Conservation (phyloP, 2,113 vertebrate genomes). For the Poecilia latipinna region DNA sequence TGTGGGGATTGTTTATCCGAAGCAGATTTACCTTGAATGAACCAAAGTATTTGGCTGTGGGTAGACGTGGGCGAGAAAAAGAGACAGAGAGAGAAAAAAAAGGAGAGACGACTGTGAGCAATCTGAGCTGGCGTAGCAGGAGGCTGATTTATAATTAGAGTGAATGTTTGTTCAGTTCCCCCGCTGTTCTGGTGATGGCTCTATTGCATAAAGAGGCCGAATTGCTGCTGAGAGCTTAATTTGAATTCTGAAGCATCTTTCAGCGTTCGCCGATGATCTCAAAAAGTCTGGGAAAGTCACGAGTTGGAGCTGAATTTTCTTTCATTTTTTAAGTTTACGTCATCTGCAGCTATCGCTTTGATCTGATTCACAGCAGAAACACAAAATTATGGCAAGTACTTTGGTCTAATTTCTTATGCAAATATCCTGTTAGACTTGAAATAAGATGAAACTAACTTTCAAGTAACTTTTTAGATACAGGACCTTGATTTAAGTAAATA, state of each 20-base stretch:
- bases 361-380: not conserved
- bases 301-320: constrained; percentile 10
- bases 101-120: constrained; percentile 39
- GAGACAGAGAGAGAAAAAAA: constrained; percentile 13
- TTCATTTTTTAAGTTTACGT: constrained; percentile 12
- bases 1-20: constrained; percentile 58
- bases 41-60: constrained; percentile 70
- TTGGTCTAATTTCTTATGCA: no score
- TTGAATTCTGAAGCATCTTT: constrained; percentile 63
- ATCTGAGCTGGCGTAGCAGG: constrained; percentile 61
- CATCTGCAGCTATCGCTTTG: constrained; percentile 3
- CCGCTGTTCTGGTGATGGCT: constrained; percentile 69
- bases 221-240: constrained; percentile 60
- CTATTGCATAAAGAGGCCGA: constrained; percentile 60
- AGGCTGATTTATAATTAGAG: constrained; percentile 76
- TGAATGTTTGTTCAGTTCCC: constrained; percentile 65
- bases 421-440: no score
- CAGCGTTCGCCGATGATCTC: constrained; percentile 33
- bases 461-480: no score
- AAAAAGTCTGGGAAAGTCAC: constrained; percentile 32
- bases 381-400: no score
- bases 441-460: no score
- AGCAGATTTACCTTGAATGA: constrained; percentile 73
- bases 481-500: no score
- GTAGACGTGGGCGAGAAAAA: constrained; percentile 59